A percentile compares a stretch with the other conserved stretches of the same genome.
Conservation (phyloP, 1,140 invertebrate genomes). For the Matsumurasca onukii region DNA sequence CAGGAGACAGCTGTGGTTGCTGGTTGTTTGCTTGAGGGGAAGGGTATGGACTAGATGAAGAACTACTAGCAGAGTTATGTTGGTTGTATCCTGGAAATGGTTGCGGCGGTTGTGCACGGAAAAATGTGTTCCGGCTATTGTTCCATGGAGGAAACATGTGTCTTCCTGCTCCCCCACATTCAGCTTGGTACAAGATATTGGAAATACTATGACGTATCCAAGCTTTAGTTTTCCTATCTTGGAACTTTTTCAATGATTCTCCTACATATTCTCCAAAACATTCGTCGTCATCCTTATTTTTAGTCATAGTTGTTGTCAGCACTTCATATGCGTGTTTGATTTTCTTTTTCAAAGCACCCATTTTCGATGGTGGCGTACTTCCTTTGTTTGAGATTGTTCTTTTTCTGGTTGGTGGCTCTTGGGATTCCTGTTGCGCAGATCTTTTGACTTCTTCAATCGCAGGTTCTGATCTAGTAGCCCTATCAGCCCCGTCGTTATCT, state of each 20-base stretch:
- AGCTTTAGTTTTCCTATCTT: neutral
- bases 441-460: neutral
- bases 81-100: too few species aligned
- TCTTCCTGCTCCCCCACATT: neutral
- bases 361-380: neutral
- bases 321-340: slow-evolving; percentile 17
- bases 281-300: neutral
- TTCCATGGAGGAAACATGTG: neutral
- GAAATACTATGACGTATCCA: slow-evolving; percentile 2
- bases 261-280: slow-evolving; percentile 21
- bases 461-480: neutral
- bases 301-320: neutral
- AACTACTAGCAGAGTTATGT: too few species aligned
- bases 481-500: neutral
- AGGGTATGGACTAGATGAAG: too few species aligned
- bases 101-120: too few species aligned
- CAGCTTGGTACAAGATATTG: slow-evolving; percentile 7
- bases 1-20: too few species aligned
- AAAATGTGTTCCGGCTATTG: too few species aligned
- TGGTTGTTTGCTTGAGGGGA: too few species aligned
- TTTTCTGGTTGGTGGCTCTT: neutral
- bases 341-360: neutral
- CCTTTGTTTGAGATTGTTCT: neutral
- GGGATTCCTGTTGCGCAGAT: neutral
- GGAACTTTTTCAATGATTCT: slow-evolving; percentile 3